phyloP scores from a whole-genome alignment of 2,113 vertebrate species.

The Pomatostomus ruficeps region DNA sequence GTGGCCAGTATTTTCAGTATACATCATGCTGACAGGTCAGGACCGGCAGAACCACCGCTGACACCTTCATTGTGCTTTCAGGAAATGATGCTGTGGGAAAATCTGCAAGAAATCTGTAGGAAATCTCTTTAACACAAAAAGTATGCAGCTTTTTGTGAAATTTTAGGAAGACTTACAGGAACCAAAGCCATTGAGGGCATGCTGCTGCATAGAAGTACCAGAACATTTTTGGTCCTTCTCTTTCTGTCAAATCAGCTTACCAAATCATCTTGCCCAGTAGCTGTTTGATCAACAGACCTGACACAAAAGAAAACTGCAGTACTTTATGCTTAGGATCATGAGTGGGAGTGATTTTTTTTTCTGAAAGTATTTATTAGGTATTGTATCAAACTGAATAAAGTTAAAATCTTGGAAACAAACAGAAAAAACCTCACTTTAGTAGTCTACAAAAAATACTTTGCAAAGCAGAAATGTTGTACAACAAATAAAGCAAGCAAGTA shows the following conservation, averaged over 20 bases:
- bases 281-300: not conserved
- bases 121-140: not conserved
- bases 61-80: not conserved
- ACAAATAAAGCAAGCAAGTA: not conserved
- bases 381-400: not conserved
- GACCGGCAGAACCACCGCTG: not conserved
- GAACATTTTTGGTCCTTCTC: not conserved
- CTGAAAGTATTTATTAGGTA: not conserved
- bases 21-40: not conserved
- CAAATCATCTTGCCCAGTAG: not conserved
- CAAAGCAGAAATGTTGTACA: not conserved
- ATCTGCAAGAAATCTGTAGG: not conserved
- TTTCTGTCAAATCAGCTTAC: not conserved
- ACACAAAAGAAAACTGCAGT: not conserved
- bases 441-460: not conserved
- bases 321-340: not conserved
- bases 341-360: fast-evolving
- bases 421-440: not conserved
- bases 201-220: not conserved
- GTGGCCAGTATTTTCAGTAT: not conserved
- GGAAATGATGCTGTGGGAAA: not conserved
- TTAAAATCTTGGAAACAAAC: not conserved
- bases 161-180: not conserved
- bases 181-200: not conserved
- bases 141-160: not conserved